Evolutionary conservation across 2,888 invertebrate genomes (phyloP).

Genomic region (Polymixis flavicincta): DNA sequence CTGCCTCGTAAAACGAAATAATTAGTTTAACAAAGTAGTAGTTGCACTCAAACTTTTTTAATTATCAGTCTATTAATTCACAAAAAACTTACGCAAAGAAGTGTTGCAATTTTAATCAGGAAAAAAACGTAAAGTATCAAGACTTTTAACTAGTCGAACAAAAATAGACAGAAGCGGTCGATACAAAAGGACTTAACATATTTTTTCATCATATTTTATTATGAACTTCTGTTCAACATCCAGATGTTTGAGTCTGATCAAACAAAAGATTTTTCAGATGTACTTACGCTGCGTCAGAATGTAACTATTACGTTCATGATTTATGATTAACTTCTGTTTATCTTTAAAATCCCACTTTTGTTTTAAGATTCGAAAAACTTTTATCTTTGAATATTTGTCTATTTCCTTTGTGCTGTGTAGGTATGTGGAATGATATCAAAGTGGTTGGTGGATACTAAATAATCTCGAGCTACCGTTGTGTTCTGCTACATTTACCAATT

Average conservation of each 20-base stretch:
- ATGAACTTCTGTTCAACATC: constrained; percentile 90
- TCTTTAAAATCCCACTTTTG: constrained; percentile 81
- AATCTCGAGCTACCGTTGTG: constrained; percentile 50
- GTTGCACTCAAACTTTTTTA: constrained; percentile 19
- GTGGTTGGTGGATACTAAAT: constrained; percentile 56
- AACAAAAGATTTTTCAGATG: constrained; percentile 89
- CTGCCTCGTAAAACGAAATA: constrained; percentile 34
- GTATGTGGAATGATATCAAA: constrained; percentile 64
- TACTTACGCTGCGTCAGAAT: constrained; percentile 83
- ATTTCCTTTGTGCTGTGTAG: constrained; percentile 65
- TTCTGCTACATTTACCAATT: constrained; percentile 61
- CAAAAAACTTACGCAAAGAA: constrained; percentile 23
- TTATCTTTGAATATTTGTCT: constrained; percentile 69
- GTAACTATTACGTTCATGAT: constrained; percentile 86
- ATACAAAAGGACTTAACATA: constrained; percentile 90
- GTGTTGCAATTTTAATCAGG: constrained; percentile 25
- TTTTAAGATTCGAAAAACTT: constrained; percentile 74
- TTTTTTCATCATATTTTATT: constrained; percentile 90
- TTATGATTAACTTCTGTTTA: constrained; percentile 86
- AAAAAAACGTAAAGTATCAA: constrained; percentile 79
- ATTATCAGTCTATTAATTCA: constrained; percentile 3
- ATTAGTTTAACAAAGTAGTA: constrained; percentile 37
- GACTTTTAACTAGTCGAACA: constrained; percentile 67
- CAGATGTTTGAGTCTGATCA: constrained; percentile 89
- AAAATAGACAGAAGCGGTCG: constrained; percentile 84